phyloP scores from a whole-genome alignment of 35 echinoderm and acorn worm genomes.

The Hemicentrotus pulcherrimus region DNA sequence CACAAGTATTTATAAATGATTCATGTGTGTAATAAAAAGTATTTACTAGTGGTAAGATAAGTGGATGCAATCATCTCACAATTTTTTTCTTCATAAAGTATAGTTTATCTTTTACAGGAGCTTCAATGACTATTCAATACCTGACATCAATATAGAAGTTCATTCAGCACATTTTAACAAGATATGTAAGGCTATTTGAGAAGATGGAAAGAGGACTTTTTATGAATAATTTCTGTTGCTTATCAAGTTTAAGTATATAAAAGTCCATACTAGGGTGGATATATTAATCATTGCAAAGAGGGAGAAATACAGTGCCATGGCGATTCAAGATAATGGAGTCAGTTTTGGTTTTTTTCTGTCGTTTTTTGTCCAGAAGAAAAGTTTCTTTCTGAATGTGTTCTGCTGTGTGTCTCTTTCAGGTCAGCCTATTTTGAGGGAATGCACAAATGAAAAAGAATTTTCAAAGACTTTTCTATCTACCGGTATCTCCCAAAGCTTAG shows the following conservation, averaged over 20 bases:
- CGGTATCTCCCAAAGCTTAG: too few relatives aligned
- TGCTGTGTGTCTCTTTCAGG: neutral
- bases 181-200: neutral
- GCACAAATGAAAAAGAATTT: too few relatives aligned
- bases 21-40: too few relatives aligned
- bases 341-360: neutral
- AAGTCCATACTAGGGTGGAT: neutral
- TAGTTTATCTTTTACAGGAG: too few relatives aligned
- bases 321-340: slow-evolving; percentile 29
- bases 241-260: neutral
- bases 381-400: neutral
- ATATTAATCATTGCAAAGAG: neutral
- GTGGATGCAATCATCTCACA: too few relatives aligned
- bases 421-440: too few relatives aligned
- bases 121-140: too few relatives aligned
- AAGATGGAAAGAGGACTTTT: neutral
- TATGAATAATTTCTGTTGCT: neutral
- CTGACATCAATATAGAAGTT: neutral
- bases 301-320: slow-evolving; percentile 34
- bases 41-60: too few relatives aligned
- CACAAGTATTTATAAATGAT: too few relatives aligned
- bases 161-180: neutral
- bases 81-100: too few relatives aligned
- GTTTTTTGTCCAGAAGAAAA: neutral
- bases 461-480: too few relatives aligned